These are phyloP conservation scores for Oncorhynchus masou DNA, from an alignment of 2,113 vertebrate species.

Conservation along the genomic window DNA sequence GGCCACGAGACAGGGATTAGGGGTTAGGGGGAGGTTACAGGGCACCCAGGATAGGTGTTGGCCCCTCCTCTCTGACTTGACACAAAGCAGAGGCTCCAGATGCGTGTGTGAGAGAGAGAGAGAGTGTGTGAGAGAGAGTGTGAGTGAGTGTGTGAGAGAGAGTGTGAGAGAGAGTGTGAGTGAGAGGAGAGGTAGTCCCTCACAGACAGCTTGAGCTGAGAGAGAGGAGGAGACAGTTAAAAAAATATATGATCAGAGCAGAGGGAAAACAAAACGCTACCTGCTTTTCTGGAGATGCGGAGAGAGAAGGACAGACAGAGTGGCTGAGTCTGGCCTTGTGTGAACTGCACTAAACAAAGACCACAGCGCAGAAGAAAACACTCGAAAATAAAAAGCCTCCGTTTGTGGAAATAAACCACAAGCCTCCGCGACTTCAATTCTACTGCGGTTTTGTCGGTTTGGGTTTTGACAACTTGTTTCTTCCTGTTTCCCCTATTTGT, in stretches of 20 bases:
- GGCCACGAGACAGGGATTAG: neutral
- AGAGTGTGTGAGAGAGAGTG: neutral
- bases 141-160: neutral
- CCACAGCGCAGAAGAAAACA: neutral
- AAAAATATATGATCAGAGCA: neutral
- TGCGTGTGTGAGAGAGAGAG: neutral
- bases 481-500: neutral
- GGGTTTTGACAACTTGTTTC: neutral
- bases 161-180: neutral
- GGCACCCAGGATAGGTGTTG: constrained; percentile 42
- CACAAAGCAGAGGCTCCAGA: constrained; percentile 41
- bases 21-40: neutral
- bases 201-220: constrained; percentile 38
- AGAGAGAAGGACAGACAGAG: constrained; percentile 2
- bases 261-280: constrained; percentile 43
- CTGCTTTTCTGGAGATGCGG: constrained; percentile 39
- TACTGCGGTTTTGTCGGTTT: neutral
- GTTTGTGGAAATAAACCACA: constrained; percentile 2
- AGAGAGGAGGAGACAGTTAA: neutral
- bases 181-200: neutral
- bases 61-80: constrained; percentile 4
- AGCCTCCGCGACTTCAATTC: constrained; percentile 5
- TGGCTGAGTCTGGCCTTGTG: neutral
- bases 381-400: neutral
- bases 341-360: constrained; percentile 12